Conservation (phyloP, 2,113 vertebrate species). For the Pseudopodoces humilis region DNA sequence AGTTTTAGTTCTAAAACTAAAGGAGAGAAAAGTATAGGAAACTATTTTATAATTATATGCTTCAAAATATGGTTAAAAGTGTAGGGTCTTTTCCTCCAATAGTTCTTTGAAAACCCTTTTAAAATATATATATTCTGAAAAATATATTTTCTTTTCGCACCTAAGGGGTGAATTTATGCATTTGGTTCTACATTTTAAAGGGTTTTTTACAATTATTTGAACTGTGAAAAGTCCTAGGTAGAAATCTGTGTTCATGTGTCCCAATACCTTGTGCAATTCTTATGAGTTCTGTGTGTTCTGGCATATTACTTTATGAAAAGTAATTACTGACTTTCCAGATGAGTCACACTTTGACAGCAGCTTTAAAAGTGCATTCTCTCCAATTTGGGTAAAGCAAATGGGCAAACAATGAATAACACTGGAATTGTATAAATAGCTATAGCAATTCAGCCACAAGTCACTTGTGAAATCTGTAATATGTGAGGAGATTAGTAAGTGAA, state of each 20-base stretch:
- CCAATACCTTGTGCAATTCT: background rate
- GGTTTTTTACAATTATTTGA: background rate
- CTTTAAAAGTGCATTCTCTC: background rate
- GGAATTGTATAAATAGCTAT: conserved; percentile 27
- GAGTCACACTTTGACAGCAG: conserved; percentile 43
- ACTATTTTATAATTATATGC: background rate
- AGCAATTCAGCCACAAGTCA: conserved; percentile 54
- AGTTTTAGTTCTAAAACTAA: background rate
- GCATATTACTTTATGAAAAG: conserved; percentile 24
- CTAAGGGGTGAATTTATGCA: background rate
- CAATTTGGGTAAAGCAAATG: conserved; percentile 2
- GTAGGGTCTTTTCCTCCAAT: background rate
- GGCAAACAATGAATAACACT: conserved; percentile 27
- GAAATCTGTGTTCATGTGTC: background rate
- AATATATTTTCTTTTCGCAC: background rate
- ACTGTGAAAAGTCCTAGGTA: background rate
- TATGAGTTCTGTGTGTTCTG: conserved; percentile 4
- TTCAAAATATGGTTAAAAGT: background rate
- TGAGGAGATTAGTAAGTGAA: conserved; percentile 37
- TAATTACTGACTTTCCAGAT: conserved; percentile 50
- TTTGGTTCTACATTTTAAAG: background rate
- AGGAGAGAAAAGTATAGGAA: background rate
- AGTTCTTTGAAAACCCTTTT: background rate
- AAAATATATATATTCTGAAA: background rate
- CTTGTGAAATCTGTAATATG: conserved; percentile 60